Percentiles rank a stretch among this genome's conserved stretches.
Evolutionary conservation across 2,797 vertebrate genomes (phyloP).

Genomic region (Aplochiton taeniatus): DNA sequence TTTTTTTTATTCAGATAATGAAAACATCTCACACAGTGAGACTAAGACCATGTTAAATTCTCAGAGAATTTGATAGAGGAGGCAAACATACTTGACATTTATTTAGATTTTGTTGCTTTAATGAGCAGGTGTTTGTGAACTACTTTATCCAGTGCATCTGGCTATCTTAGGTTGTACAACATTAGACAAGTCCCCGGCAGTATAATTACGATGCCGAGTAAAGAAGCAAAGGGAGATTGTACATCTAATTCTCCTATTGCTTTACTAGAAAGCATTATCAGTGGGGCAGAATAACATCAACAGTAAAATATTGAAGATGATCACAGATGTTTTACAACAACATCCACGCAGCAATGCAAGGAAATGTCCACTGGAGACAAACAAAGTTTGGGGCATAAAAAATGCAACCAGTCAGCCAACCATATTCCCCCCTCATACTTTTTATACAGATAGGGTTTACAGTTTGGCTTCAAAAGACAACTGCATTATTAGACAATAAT

Average conservation of each 20-base stretch:
- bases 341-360: background rate
- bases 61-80: conserved; percentile 1
- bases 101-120: background rate
- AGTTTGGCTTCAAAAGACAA: conserved; percentile 36
- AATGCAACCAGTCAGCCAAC: conserved; percentile 13
- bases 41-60: conserved; percentile 29
- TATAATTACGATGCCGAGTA: conserved; percentile 12
- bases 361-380: background rate
- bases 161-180: background rate
- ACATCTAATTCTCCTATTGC: background rate
- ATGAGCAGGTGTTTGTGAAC: conserved; percentile 8
- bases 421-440: background rate
- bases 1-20: conserved; percentile 43
- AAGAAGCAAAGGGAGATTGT: conserved; percentile 3
- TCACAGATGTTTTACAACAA: conserved; percentile 7
- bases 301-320: conserved; percentile 9
- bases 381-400: conserved; percentile 8
- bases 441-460: conserved; percentile 22
- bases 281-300: conserved; percentile 11
- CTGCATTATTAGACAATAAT: conserved; percentile 22
- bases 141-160: no score
- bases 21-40: conserved; percentile 61
- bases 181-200: conserved; percentile 2
- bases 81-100: background rate
- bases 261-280: background rate